Evolutionary conservation across 2,888 invertebrate genomes (phyloP), one percentile per base, ranked within the genome.

Genomic region (Caenorhabditis sp.): DNA sequence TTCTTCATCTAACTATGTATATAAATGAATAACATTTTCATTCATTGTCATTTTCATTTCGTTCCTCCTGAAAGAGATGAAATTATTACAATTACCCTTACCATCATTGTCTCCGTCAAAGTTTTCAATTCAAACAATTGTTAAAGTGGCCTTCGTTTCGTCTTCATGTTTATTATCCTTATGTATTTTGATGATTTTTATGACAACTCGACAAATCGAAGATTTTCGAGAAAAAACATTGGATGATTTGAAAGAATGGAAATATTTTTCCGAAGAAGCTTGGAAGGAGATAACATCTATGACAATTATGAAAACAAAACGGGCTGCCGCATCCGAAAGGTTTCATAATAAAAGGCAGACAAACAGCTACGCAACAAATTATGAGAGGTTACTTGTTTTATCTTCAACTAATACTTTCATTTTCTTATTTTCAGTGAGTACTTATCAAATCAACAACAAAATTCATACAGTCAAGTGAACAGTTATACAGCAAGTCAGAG

Each of bases 241-340:
- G 19, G 75, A 75, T 36, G 75, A 75, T 55, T 51, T 75, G 36
- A 75, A 70, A n/a, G 69, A 75, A 21, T 75, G 75, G 75, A 75
- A 75, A 64, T 67, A 55, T 55, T 70, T 67, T 27, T 68, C 75
- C 21, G 69, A 75, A 23, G 67, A 65, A 1, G 75, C 69, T 1
- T 75, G 69, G 69, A 69, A 70, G 36, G 75, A 75, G 49, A 64
- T 75, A 49, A 59, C 69, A 0, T 27, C 43, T 10, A 23, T 63
- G 1, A 60, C 59, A 0, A 65, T 74, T 4, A 19, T 66, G 26
- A 62, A 62, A 43, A 58, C 66, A 4, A 27, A 65, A 51, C 54
- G 66, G 14, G 43, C 43, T 17, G 53, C 60, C 26, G 67, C 66
- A 0, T 58, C 64, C 27, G 62, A 53, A 19, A 24, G 69, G 26